Conservation (phyloP, 2,888 invertebrate species). For the Fragum whitleyi region DNA sequence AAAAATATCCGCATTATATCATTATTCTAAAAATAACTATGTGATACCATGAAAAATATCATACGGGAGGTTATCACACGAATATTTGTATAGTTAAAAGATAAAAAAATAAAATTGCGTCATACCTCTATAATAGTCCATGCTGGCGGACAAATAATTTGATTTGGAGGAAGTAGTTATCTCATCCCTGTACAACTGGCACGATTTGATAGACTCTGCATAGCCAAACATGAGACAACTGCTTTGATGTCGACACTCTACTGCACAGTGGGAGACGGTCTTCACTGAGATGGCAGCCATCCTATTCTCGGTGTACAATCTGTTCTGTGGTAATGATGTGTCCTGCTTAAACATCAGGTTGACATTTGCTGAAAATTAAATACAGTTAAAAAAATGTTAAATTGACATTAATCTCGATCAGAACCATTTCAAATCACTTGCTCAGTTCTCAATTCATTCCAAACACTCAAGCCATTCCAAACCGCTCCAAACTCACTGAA, state of each 20-base stretch:
- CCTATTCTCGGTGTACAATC: neutral
- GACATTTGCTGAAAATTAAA: neutral
- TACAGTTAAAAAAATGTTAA: no score
- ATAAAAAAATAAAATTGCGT: no score
- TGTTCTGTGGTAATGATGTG: neutral
- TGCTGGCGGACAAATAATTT: neutral
- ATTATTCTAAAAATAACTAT: no score
- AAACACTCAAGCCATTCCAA: no score
- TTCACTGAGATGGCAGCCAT: neutral
- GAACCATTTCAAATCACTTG: no score
- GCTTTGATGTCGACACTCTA: neutral
- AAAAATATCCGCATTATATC: no score
- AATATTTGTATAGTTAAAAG: no score
- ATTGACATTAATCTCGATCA: no score
- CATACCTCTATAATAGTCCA: neutral
- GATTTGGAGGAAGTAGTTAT: neutral
- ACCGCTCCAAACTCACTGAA: no score
- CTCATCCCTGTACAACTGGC: neutral
- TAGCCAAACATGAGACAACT: neutral
- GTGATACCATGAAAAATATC: no score
- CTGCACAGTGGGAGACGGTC: neutral
- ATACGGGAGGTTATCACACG: no score
- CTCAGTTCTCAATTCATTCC: no score
- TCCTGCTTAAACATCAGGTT: neutral
- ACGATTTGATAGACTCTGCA: neutral